Percentiles rank a stretch among this genome's conserved stretches.
These are phyloP conservation scores for Prionchulus punctatus DNA, from an alignment of 2,888 invertebrate species.

Conservation along the genomic window DNA sequence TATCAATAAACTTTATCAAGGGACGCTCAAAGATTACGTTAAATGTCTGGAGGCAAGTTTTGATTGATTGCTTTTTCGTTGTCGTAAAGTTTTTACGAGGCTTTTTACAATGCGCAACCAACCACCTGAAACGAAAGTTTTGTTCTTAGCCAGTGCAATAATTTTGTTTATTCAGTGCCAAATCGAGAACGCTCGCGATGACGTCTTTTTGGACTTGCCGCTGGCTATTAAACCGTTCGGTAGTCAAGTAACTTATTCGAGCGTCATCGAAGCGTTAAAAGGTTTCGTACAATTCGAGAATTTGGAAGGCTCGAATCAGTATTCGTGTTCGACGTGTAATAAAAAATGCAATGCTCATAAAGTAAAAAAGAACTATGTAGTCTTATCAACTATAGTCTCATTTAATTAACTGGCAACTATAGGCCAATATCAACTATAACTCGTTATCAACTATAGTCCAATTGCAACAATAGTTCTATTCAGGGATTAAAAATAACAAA, in stretches of 20 bases:
- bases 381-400: too few relatives aligned
- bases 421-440: neutral
- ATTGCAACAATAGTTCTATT: slow-evolving; percentile 14
- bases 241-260: slow-evolving; percentile 54
- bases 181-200: slow-evolving; percentile 61
- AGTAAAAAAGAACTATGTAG: too few relatives aligned
- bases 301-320: slow-evolving; percentile 65
- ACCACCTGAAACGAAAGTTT: too few relatives aligned
- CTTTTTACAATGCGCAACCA: too few relatives aligned
- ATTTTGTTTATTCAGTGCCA: slow-evolving; percentile 43
- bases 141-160: slow-evolving; percentile 1
- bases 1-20: slow-evolving; percentile 59
- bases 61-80: slow-evolving; percentile 1
- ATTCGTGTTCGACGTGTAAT: slow-evolving; percentile 66
- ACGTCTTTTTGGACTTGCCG: slow-evolving; percentile 68
- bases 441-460: neutral
- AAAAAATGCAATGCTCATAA: slow-evolving; percentile 76
- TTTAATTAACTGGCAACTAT: too few relatives aligned
- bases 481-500: slow-evolving; percentile 62
- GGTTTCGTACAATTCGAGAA: slow-evolving; percentile 70
- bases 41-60: slow-evolving; percentile 52
- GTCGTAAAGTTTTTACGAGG: neutral
- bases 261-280: slow-evolving; percentile 61
- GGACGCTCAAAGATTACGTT: slow-evolving; percentile 68
- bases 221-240: slow-evolving; percentile 68